Percentiles rank a stretch among this genome's conserved stretches.
phyloP scores from a whole-genome alignment of 2,888 invertebrate genomes.

The Rhyacophila evoluta region DNA sequence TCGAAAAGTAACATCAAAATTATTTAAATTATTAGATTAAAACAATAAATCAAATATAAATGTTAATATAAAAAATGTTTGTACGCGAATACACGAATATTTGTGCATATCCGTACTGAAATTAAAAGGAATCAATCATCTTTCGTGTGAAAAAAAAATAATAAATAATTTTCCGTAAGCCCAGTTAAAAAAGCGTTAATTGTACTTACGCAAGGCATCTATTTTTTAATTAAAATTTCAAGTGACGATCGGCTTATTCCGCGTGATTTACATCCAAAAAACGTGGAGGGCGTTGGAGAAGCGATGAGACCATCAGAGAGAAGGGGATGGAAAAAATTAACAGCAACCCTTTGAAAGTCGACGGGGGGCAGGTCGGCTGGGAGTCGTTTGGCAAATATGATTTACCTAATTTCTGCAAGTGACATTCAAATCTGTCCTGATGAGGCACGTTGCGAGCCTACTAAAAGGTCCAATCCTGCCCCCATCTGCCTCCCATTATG shows the following conservation, averaged over 20 bases:
- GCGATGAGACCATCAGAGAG: too few species aligned
- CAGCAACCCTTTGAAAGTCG: constrained; percentile 1
- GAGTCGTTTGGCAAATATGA: constrained; percentile 48
- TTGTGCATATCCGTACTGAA: not conserved
- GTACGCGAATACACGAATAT: too few species aligned
- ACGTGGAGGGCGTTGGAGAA: not conserved
- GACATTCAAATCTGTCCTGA: constrained; percentile 53
- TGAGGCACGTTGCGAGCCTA: constrained; percentile 5
- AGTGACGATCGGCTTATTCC: constrained; percentile 24
- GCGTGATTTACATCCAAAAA: constrained; percentile 8
- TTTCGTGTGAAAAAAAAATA: not conserved
- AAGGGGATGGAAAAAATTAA: not conserved
- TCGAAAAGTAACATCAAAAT: too few species aligned
- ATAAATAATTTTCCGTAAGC: not conserved
- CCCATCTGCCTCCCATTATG: not conserved
- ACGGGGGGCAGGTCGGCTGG: constrained; percentile 2
- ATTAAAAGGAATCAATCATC: constrained; percentile 8
- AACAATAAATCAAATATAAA: too few species aligned
- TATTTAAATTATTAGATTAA: too few species aligned
- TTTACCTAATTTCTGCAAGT: constrained; percentile 55
- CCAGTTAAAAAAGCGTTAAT: constrained; percentile 6
- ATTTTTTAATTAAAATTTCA: constrained; percentile 19
- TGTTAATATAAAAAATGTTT: too few species aligned
- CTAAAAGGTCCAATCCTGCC: not conserved
- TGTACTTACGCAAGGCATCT: not conserved